Base-by-base conservation (phyloP, 2,797 vertebrate genomes). In the Prunella strophiata region DNA sequence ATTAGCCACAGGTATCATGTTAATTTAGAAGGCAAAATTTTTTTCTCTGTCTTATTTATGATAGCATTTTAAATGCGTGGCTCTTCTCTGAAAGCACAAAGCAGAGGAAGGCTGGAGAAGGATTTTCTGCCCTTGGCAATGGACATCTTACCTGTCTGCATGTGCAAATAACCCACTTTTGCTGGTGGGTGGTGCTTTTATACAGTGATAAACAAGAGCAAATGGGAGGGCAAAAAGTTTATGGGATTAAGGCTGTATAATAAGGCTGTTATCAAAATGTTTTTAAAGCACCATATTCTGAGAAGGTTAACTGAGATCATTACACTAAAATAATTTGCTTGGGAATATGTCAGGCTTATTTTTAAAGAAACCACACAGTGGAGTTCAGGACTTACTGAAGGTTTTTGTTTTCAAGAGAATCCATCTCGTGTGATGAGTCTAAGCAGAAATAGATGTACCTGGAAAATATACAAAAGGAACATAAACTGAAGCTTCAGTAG, bases 181-280 rank as follows among this genome's bases (percentile, higher is more conserved):
- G 7, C 14, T 63, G 8, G 12, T 67, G 17, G 3, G 10, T 58
- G 19, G 4, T 38, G 15, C 16, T 66, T 26, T 52, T 45, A 38
- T 19, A n/a, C 10, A 36, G 18, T 25, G 36, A n/a, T 26, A 57
- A 94, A 30, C 12, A 29, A 38, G 13, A 61, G 2, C 9, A 80
- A 58, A 54, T 32, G 13, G 6, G 3, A 52, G 59, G 5, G 19
- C 5, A 26, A 73, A 72, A 23, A 0, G 0, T 59, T 72, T 4
- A 7, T 42, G 34, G 7, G 11, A 59, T 59, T 73, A 85, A 72
- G 20, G 16, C 9, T 76, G 7, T 55, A 12, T 42, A 30, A 62
- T 32, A 47, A 73, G 3, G n/a, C n/a, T 36, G 43, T 47, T n/a
- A 32, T 19, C 22, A 50, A 61, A 51, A 27, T 43, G 5, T 2